Evolutionary conservation across 2,888 invertebrate genomes (phyloP).

Genomic region (Harpalus rufipes): DNA sequence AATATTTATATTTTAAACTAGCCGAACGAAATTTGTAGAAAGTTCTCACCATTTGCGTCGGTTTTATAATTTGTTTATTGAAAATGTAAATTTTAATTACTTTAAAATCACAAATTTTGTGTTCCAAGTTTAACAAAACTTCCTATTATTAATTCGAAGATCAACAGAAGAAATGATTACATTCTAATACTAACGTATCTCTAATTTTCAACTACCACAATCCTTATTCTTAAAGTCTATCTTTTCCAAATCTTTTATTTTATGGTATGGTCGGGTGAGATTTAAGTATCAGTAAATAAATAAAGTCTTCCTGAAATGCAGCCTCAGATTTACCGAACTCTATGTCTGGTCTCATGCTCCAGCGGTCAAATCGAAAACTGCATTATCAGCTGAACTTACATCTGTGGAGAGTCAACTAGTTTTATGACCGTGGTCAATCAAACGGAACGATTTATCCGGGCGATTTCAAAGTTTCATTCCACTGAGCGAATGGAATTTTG

Average conservation of each 20-base stretch:
- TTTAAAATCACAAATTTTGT: too few relatives aligned
- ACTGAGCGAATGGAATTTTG: not conserved
- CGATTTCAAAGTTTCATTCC: not conserved
- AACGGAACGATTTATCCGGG: slow-evolving; percentile 56
- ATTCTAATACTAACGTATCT: not conserved
- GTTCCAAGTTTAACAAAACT: too few relatives aligned
- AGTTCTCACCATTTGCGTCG: too few relatives aligned
- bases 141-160: too few relatives aligned
- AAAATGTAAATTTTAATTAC: too few relatives aligned
- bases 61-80: too few relatives aligned
- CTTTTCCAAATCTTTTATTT: slow-evolving; percentile 13
- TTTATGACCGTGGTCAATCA: slow-evolving; percentile 63
- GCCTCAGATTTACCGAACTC: not conserved
- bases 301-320: slow-evolving; percentile 8
- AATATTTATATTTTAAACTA: too few relatives aligned
- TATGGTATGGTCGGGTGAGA: slow-evolving; percentile 10
- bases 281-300: slow-evolving; percentile 45
- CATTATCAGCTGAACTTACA: slow-evolving; percentile 64
- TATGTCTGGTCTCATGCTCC: slow-evolving; percentile 1
- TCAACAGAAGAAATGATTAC: too few relatives aligned
- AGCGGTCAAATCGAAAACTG: slow-evolving; percentile 57
- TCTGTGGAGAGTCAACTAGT: slow-evolving; percentile 56
- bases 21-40: too few relatives aligned
- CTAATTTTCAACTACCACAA: not conserved
- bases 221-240: not conserved